Evolutionary conservation across 2,888 invertebrate species (phyloP).

Genomic region (Archips crataeganus): DNA sequence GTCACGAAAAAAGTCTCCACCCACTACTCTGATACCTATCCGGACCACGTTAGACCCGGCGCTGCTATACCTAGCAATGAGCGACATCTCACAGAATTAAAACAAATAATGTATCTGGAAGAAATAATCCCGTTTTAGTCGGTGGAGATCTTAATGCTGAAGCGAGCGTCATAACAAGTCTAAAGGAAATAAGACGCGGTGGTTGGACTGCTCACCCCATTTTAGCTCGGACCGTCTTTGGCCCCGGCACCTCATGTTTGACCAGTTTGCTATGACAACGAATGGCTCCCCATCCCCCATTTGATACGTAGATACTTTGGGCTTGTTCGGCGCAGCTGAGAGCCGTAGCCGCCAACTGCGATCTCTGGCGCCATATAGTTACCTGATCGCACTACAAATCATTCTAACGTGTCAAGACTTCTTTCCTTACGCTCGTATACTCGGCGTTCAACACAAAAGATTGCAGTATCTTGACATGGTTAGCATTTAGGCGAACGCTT

Average conservation of each 20-base stretch:
- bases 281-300: slow-evolving; percentile 48
- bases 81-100: neutral
- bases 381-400: slow-evolving; percentile 64
- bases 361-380: slow-evolving; percentile 69
- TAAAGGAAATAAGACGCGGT: neutral
- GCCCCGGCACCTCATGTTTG: slow-evolving; percentile 57
- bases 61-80: neutral
- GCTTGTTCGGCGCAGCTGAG: slow-evolving; percentile 65
- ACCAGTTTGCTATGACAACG: slow-evolving; percentile 63
- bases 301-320: slow-evolving; percentile 46
- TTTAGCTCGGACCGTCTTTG: neutral
- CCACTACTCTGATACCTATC: neutral
- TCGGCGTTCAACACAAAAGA: neutral
- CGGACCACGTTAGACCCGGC: neutral
- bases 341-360: slow-evolving; percentile 72
- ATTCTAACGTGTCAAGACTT: slow-evolving; percentile 65
- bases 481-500: slow-evolving; percentile 77
- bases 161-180: slow-evolving; percentile 27
- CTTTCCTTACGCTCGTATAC: slow-evolving; percentile 45
- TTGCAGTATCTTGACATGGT: slow-evolving; percentile 58
- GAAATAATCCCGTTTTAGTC: neutral
- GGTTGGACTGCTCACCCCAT: neutral
- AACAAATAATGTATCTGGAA: neutral
- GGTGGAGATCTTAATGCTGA: neutral
- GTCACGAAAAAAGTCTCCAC: neutral